A percentile compares a stretch with the other conserved stretches of the same genome.
These are phyloP conservation scores for Entomyzon cyanotis DNA, from an alignment of 2,113 vertebrate species.

Conservation along the genomic window DNA sequence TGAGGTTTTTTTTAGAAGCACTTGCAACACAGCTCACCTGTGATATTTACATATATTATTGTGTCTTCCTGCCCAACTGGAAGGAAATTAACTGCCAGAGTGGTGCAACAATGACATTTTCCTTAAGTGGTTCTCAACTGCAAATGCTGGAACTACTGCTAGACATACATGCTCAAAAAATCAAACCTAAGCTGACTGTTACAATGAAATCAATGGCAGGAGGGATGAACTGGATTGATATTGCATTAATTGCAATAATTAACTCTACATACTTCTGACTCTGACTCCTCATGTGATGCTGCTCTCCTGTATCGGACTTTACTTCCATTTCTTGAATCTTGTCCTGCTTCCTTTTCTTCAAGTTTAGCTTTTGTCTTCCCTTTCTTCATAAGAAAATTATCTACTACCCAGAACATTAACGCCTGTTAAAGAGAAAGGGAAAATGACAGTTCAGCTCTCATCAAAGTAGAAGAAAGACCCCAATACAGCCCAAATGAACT, in stretches of 20 bases:
- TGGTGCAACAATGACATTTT: background rate
- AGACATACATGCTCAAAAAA: background rate
- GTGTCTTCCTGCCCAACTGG: background rate
- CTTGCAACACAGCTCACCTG: background rate
- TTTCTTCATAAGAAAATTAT: constrained; percentile 99
- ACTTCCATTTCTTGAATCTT: constrained; percentile 87
- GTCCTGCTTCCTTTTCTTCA: constrained; percentile 88
- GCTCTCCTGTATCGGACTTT: constrained; percentile 95
- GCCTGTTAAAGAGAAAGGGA: constrained; percentile 74
- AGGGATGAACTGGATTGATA: background rate
- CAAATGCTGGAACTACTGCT: background rate
- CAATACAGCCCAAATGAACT: background rate
- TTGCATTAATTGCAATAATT: background rate
- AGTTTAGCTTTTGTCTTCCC: constrained; percentile 97
- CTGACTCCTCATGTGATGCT: constrained; percentile 94
- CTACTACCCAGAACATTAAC: constrained; percentile 98
- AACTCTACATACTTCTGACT: constrained; percentile 87
- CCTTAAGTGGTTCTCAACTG: background rate
- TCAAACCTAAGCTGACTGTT: background rate
- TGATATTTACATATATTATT: background rate
- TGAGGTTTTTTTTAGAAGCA: background rate
- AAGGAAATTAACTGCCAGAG: background rate
- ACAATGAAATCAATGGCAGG: background rate
- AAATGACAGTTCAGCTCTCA: background rate
- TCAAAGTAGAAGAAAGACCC: background rate